phyloP scores from a whole-genome alignment of 2,113 vertebrate species.

The Mobula hypostoma region DNA sequence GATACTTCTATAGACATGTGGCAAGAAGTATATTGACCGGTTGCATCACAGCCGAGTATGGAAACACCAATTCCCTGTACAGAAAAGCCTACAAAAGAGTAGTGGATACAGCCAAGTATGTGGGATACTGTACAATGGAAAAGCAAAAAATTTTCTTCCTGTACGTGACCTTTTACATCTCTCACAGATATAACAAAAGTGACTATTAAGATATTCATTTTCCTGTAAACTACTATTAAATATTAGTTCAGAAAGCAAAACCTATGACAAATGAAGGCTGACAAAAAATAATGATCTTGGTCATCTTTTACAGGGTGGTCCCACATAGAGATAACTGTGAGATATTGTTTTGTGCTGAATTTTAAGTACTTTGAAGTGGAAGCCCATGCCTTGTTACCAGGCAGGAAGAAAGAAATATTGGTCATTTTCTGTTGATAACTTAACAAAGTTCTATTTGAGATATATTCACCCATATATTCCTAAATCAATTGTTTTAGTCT shows the following conservation, averaged over 20 bases:
- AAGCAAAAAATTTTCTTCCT: no score
- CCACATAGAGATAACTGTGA: not conserved
- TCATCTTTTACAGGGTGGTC: not conserved
- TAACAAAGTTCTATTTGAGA: not conserved
- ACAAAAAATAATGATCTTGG: not conserved
- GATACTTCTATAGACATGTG: no score
- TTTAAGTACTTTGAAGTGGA: no score
- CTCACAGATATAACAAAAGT: no score
- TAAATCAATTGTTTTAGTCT: not conserved
- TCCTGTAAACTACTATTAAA: not conserved
- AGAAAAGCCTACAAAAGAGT: no score
- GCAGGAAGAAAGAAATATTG: not conserved
- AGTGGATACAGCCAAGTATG: no score
- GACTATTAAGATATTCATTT: not conserved
- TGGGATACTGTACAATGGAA: no score
- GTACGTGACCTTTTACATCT: no score
- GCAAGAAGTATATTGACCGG: no score
- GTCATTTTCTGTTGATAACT: not conserved
- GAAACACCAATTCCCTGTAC: no score
- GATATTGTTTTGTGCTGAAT: not conserved
- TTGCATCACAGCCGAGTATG: no score
- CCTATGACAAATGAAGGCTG: not conserved
- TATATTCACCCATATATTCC: not conserved
- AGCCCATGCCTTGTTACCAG: not conserved
- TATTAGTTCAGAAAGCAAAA: not conserved